Evolutionary conservation across 1,140 invertebrate genomes (phyloP).

Genomic region (Penaeus vannamei): DNA sequence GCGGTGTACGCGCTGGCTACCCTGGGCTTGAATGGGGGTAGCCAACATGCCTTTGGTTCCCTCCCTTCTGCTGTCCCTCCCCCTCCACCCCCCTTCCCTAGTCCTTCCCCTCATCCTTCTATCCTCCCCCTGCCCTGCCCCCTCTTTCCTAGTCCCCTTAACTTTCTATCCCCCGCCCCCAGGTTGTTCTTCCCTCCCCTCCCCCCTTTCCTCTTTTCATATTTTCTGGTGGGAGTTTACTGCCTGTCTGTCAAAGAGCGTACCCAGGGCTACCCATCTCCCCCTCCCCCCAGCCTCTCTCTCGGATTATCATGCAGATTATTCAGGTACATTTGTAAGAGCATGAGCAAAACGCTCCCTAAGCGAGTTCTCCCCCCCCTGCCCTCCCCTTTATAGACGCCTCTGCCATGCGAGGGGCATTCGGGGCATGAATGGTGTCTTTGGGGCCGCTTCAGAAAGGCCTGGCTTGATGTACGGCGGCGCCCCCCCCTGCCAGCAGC

Average conservation of each 20-base stretch:
- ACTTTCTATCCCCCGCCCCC: not conserved
- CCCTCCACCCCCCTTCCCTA: too few species aligned
- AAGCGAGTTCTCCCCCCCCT: not conserved
- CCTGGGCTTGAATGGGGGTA: too few species aligned
- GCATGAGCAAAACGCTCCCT: not conserved
- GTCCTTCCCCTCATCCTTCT: too few species aligned
- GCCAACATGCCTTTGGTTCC: too few species aligned
- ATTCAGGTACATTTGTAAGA: constrained; percentile 44
- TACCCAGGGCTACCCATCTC: constrained; percentile 29
- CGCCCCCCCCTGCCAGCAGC: too few species aligned
- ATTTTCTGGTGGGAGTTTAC: constrained; percentile 14
- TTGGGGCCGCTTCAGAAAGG: constrained; percentile 1
- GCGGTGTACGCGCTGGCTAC: too few species aligned
- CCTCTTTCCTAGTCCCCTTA: too few species aligned
- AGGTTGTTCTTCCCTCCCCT: not conserved
- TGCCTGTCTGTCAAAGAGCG: not conserved
- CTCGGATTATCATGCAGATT: constrained; percentile 45
- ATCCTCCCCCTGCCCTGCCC: too few species aligned
- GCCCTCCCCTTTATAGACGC: not conserved
- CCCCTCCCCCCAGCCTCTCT: not conserved
- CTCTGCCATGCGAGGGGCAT: too few species aligned
- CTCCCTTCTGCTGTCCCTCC: too few species aligned
- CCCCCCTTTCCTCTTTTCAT: not conserved
- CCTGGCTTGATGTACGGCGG: too few species aligned
- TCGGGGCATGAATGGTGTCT: constrained; percentile 23